A percentile compares a stretch with the other conserved stretches of the same genome.
phyloP scores from a whole-genome alignment of 1,140 invertebrate genomes.

The Oryctes rhinoceros region DNA sequence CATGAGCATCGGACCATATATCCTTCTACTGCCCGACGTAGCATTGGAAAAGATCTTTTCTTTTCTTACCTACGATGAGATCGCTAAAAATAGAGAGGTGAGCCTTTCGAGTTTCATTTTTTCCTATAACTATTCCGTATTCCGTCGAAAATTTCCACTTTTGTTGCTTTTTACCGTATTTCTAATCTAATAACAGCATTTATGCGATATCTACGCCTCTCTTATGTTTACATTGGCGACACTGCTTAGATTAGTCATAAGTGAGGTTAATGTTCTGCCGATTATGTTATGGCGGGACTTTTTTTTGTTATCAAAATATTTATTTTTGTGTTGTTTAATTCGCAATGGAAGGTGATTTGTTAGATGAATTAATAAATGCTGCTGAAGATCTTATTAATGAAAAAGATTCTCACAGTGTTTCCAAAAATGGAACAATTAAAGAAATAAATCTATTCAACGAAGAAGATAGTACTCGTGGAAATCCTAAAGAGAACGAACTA shows the following conservation, averaged over 20 bases:
- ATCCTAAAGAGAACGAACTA: background rate
- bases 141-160: background rate
- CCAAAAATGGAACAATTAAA: background rate
- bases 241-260: no score
- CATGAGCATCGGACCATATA: constrained; percentile 37
- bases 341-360: constrained; percentile 11
- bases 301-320: background rate
- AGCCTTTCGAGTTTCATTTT: background rate
- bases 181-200: background rate
- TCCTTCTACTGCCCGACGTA: constrained; percentile 73
- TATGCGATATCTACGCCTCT: background rate
- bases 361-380: constrained; percentile 13
- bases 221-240: background rate
- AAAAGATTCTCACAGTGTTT: background rate
- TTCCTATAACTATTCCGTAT: background rate
- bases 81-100: constrained; percentile 72
- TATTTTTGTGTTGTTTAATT: background rate
- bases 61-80: constrained; percentile 81
- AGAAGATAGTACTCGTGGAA: background rate
- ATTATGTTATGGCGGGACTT: background rate
- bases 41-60: constrained; percentile 82
- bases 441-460: constrained; percentile 4
- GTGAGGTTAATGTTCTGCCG: background rate
- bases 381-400: background rate
- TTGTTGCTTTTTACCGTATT: no score